Base-by-base conservation (phyloP, 1,140 invertebrate genomes). In the Zaprionus ornatus region DNA sequence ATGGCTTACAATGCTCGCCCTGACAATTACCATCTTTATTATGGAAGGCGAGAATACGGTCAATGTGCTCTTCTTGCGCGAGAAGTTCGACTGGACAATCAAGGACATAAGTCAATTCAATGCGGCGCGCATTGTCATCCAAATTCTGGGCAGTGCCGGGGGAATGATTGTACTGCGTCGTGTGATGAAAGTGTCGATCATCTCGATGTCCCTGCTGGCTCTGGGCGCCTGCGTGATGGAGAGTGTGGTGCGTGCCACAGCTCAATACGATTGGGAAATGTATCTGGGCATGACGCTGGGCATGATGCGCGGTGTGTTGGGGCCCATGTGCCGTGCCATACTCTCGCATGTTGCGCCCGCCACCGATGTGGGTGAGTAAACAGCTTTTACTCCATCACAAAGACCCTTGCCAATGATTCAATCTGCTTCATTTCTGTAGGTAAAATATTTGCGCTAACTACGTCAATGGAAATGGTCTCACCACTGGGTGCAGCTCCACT, bases 81-180 rank as follows among this genome's bases (percentile, higher is more conserved):
- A 95, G 48, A 94, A 95, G 83, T 94, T 97, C 21, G 92, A 94
- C 25, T 97, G 96, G 96, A 93, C 94, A 29, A 92, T 96, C 48
- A 91, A 94, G 45, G 92, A 95, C 37, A 96, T 94, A 48, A 95
- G 94, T 9, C 80, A 93, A 21, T 95, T 93, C 75, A 93, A 93
- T 35, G 92, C 93, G 71, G 93, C 77, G 23, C 93, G 63, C 76
- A 93, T 92, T 91, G 92, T 93, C 2, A 74, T 92, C 0, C 92
- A 93, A 40, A 94, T 95, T 61, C 52, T 94, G 61, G 95, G 94
- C 21, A 94, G 94, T 6, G 84, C 94, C 9, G 67, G 94, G 10
- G 93, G 93, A 6, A 92, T 94, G 17, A 81, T 93, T 27, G n/a
- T 95, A 1, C 77, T 95, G 7, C 94, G 95, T 42, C 94, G 93